Percentiles rank a stretch among this genome's conserved stretches.
phyloP scores from a whole-genome alignment of 1,140 invertebrate genomes.

The Phenacoccus solenopsis region DNA sequence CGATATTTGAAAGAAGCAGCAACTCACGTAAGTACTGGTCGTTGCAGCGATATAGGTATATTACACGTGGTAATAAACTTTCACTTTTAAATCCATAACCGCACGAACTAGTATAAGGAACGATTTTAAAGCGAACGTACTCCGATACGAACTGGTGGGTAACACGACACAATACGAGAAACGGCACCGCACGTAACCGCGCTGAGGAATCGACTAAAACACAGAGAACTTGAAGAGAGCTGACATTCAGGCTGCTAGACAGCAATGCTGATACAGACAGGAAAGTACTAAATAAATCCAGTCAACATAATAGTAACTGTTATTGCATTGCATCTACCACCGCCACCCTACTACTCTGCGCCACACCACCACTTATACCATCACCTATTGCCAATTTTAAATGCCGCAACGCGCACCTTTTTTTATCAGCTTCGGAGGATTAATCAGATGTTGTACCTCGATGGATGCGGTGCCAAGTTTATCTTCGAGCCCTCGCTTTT shows the following conservation, averaged over 20 bases:
- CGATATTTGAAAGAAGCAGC: not conserved
- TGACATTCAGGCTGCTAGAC: slow-evolving; percentile 4
- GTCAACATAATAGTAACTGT: slow-evolving; percentile 8
- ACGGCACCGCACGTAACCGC: not conserved
- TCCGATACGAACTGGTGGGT: not conserved
- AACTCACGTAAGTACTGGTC: not conserved
- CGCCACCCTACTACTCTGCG: not conserved
- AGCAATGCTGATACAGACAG: not conserved
- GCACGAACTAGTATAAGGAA: slow-evolving; percentile 10
- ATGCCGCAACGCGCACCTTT: not conserved
- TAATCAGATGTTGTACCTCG: no score
- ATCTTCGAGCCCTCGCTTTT: no score
- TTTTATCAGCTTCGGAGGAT: not conserved
- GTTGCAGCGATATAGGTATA: slow-evolving; percentile 1
- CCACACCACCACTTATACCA: not conserved
- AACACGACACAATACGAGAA: not conserved
- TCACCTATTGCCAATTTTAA: not conserved
- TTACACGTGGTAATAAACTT: slow-evolving; percentile 14
- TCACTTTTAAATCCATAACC: slow-evolving; percentile 18
- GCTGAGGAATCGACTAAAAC: not conserved
- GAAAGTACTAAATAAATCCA: slow-evolving; percentile 11
- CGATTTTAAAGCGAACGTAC: not conserved
- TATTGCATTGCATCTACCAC: not conserved
- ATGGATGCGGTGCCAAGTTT: no score
- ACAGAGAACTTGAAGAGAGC: not conserved